Evolutionary conservation across 2,113 vertebrate genomes (phyloP), one percentile per base, ranked within the genome.

Genomic region (Deroptyus accipitrinus): DNA sequence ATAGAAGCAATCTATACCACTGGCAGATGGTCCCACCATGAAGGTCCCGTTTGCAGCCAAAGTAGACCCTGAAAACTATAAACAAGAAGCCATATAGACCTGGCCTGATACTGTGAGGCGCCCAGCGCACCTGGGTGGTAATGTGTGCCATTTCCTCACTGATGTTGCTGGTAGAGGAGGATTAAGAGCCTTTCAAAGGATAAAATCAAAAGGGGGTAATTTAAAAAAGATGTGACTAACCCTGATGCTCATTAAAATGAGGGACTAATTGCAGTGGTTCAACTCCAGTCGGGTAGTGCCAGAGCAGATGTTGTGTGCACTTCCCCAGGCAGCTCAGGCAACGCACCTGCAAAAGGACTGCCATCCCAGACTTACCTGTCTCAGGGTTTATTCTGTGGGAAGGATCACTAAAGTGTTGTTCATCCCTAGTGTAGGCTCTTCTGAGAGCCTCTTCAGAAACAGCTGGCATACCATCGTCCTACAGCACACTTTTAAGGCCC

Each of bases 211-310:
- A 85, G 96, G 86, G 79, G 55, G 51, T 93, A 76, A 86, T 96
- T 96, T 97, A 30, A 87, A 94, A 94, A 95, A 96, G 72, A 94
- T 75, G 74, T 97, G 88, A 88, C 94, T 96, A 81, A 96, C 86
- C 95, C 90, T 85, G 68, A 83, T 95, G 87, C 92, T 94, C 91
- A 91, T 95, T 93, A 70, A 96, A 97, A 94, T 72, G 79, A 95
- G 93, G 88, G 83, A 91, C 84, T 94, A 95, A 96, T 97, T 97
- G 95, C 88, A 81, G 69, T 49, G 85, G 95, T 96, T 95, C 92
- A 61, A 78, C 54, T 89, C 80, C 90, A 96, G 74, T 87, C 83
- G 90, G 86, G 86, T 87, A 96, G 67, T 74, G 64, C 57, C 74
- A 73, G 35, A 97, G 46, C 93, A 97, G 96, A 74, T 95, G 87